Evolutionary conservation across 2,888 invertebrate genomes (phyloP).

Genomic region (Acrobasis repandana): DNA sequence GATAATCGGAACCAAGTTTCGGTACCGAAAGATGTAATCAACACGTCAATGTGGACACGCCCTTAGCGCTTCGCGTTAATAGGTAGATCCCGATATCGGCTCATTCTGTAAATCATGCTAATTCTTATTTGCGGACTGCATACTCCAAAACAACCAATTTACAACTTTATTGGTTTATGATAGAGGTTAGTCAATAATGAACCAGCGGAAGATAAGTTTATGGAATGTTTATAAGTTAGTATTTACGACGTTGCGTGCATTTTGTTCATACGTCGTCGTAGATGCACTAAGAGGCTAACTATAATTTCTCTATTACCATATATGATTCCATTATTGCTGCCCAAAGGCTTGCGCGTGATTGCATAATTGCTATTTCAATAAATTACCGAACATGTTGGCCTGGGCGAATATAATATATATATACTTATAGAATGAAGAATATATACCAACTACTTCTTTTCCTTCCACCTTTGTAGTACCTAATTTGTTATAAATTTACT

Average conservation of each 20-base stretch:
- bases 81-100: constrained; percentile 70
- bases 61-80: constrained; percentile 71
- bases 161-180: constrained; percentile 27
- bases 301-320: constrained; percentile 34
- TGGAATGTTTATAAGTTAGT: constrained; percentile 51
- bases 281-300: constrained; percentile 32
- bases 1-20: constrained; percentile 54
- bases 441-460: too few species aligned
- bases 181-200: constrained; percentile 27
- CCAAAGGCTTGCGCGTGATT: constrained; percentile 7
- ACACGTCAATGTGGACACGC: constrained; percentile 71
- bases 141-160: constrained; percentile 27
- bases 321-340: constrained; percentile 25
- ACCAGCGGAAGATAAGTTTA: constrained; percentile 23
- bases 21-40: constrained; percentile 73
- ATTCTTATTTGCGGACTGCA: constrained; percentile 32
- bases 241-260: constrained; percentile 52
- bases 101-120: constrained; percentile 58
- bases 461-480: too few species aligned
- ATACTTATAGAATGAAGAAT: too few species aligned
- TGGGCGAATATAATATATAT: too few species aligned
- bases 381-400: neutral
- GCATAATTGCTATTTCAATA: constrained; percentile 22
- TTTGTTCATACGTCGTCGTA: constrained; percentile 49
- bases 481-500: too few species aligned